Evolutionary conservation across 64 coral and sea anemone species (phyloP), one percentile per base, ranked within the genome.

Genomic region (Montipora sp.): DNA sequence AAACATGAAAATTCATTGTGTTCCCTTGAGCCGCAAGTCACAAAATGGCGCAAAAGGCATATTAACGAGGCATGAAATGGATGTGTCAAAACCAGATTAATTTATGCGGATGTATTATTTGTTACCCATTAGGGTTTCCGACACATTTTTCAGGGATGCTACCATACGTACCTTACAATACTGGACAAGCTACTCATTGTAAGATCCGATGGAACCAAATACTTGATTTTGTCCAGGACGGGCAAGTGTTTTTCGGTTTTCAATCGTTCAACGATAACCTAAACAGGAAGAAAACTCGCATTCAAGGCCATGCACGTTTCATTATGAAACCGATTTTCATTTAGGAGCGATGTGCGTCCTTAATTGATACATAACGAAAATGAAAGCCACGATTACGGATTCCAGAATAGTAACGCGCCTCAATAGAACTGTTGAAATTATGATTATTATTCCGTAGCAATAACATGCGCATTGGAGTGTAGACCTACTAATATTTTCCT

Each of bases 151-250:
- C 23, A 14, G 49, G 1, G 58, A 72, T 19, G 16, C 15, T 5
- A 0, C 11, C 0, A 11, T 48, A 68, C 80, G 27, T 72, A 96
- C 98, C 98, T 96, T 20, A 99, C 96, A 76, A 99, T 99, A 59
- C 98, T 96, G 12, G 98, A 95, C 48, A 99, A 80, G 89, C 94
- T 99, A 79, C 98, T 99, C 98, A 99, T 99, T 7, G 98, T 96
- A 36, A 99, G 87, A 81, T 99, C 98, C 36, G 91, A 84, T 5
- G 98, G 98, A n/a, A 99, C 98, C 77, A 99, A 81, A 75, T 99
- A 99, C 80, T 99, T 99, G 55, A 99, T 96, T 88, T 99, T 99
- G 73, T 99, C 98, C 67, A 99, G 86, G 19, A 99, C 87, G 47
- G 98, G 98, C 71, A 99, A 90, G 49, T 89, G 77, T 78, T 99